Percentiles rank a stretch among this genome's conserved stretches.
Conservation (phyloP, 1,140 invertebrate species). For the Anadara kagoshimensis region DNA sequence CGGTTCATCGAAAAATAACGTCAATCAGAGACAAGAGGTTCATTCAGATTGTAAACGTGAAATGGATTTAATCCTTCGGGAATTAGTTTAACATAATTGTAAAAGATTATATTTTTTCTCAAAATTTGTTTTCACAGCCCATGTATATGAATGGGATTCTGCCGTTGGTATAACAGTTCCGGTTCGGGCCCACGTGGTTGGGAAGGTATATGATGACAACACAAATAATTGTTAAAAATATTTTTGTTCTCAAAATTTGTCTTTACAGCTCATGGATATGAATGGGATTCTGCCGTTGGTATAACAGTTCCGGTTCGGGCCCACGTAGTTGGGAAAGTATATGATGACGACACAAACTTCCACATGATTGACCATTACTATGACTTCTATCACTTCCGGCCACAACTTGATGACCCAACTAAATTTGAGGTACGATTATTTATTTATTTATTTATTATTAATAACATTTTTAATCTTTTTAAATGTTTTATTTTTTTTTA, state of each 20-base stretch:
- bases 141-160: constrained; percentile 37
- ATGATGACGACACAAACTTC: constrained; percentile 1
- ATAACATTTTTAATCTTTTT: too few species aligned
- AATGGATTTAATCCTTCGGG: too few species aligned
- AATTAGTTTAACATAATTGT: too few species aligned
- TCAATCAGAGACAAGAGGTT: too few species aligned
- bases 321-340: constrained; percentile 43
- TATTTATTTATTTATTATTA: too few species aligned
- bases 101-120: too few species aligned
- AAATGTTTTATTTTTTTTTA: too few species aligned
- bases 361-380: constrained; percentile 54
- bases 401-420: constrained; percentile 12
- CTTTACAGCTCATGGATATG: background rate
- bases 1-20: too few species aligned
- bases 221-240: too few species aligned
- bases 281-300: constrained; percentile 47
- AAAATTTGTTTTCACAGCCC: too few species aligned
- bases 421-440: constrained; percentile 44
- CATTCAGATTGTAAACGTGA: too few species aligned
- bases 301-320: constrained; percentile 43
- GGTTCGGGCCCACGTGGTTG: constrained; percentile 46
- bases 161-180: constrained; percentile 42
- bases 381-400: constrained; percentile 52
- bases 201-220: constrained; percentile 24
- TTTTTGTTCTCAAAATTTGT: too few species aligned